phyloP scores from a whole-genome alignment of 2,797 vertebrate species.

The Adrianichthys oophorus region DNA sequence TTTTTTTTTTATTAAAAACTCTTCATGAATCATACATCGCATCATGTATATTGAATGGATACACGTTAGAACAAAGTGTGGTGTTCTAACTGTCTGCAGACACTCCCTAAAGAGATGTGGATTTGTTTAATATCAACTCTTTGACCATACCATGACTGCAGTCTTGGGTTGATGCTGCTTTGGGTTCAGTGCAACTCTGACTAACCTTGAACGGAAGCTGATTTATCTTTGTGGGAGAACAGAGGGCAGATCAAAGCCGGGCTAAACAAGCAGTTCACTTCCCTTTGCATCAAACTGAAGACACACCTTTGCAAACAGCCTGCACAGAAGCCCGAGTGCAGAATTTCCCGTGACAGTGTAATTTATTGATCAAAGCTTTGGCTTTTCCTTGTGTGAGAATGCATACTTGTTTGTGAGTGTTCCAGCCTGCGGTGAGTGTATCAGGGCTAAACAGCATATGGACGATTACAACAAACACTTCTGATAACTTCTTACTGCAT shows the following conservation, averaged over 20 bases:
- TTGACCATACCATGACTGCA: constrained; percentile 12
- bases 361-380: constrained; percentile 61
- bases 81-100: too few relatives aligned
- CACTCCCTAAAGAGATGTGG: not conserved
- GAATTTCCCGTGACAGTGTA: constrained; percentile 29
- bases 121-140: constrained; percentile 1
- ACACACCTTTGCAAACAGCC: constrained; percentile 25
- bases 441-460: constrained; percentile 59
- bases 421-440: constrained; percentile 24
- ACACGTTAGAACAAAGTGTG: too few relatives aligned
- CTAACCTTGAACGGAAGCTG: constrained; percentile 27
- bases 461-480: constrained; percentile 46
- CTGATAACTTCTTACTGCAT: constrained; percentile 30
- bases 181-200: constrained; percentile 16
- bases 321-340: constrained; percentile 21
- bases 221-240: constrained; percentile 31
- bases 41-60: too few relatives aligned
- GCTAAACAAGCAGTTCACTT: constrained; percentile 59
- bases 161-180: constrained; percentile 1
- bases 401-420: constrained; percentile 16
- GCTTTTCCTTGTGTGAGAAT: constrained; percentile 23
- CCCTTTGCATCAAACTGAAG: constrained; percentile 33
- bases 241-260: constrained; percentile 55
- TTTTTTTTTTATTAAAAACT: too few relatives aligned
- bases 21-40: too few relatives aligned